These are phyloP conservation scores for Bugula neritina DNA, from an alignment of 2,888 invertebrate species.

Conservation along the genomic window DNA sequence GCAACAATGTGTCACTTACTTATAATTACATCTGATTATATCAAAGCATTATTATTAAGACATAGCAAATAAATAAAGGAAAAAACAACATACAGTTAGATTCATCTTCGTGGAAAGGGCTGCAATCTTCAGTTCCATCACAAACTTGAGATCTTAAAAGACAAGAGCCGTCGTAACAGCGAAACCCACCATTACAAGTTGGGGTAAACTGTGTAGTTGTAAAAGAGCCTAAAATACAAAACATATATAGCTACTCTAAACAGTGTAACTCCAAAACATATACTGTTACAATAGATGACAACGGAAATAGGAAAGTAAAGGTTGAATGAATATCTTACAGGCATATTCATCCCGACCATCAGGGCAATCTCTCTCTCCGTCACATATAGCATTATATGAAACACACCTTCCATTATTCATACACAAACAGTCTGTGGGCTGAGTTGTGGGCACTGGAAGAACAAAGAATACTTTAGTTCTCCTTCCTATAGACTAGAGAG, in stretches of 20 bases:
- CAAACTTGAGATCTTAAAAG: conserved; percentile 65
- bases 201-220: background rate
- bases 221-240: background rate
- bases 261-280: background rate
- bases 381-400: conserved; percentile 31
- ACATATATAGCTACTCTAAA: background rate
- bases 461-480: too few relatives aligned
- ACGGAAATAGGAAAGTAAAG: background rate
- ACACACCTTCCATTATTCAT: conserved; percentile 31
- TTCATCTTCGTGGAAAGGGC: conserved; percentile 62
- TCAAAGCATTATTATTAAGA: background rate
- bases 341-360: conserved; percentile 42
- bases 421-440: conserved; percentile 32
- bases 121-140: conserved; percentile 72
- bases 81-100: conserved; percentile 5
- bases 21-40: background rate
- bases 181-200: conserved; percentile 55
- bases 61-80: background rate
- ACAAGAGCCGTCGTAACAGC: conserved; percentile 61
- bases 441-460: background rate
- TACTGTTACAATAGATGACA: background rate
- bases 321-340: background rate
- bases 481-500: too few relatives aligned
- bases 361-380: conserved; percentile 36
- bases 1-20: background rate